Evolutionary conservation across 2,888 invertebrate species (phyloP), one percentile per base, ranked within the genome.

Genomic region (Torymus tubicola): DNA sequence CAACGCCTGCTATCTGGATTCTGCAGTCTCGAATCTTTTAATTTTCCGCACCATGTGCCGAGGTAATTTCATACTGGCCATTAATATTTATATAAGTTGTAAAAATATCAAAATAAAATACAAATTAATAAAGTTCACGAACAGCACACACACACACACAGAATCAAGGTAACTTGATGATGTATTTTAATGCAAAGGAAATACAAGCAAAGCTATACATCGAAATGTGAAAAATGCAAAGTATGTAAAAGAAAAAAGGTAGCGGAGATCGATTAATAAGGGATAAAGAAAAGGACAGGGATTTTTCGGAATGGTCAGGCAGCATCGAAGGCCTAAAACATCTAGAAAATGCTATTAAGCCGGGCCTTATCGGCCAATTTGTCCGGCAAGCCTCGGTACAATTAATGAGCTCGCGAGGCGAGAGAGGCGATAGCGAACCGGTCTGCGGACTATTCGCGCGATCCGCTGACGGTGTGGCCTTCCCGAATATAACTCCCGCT

Each of bases 341-440:
- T 85, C 81, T 84, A 85, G 85, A 85, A 88, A 87, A 87, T 85
- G 87, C 85, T 86, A 87, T 88, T 88, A 88, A 85, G 84, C 77
- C 65, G 31, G 68, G 78, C 83, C 85, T 85, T 88, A 88, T 87
- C 87, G 85, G 83, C 84, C 87, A 88, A 89, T 89, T 88, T 87
- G 87, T 88, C 87, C 83, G 81, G 81, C 80, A 82, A 85, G 84
- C 82, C 86, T 83, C 81, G 78, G 83, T 78, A 84, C 85, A 86
- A 87, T 87, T 87, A 87, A 87, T 87, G 87, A 84, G 86, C 86
- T 84, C 85, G 84, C 85, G 84, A 84, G 61, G 42, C 42, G 53
- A 82, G 83, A 83, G 13, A 80, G 69, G 82, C 85, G 85, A 86
- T 84, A 85, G 82, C 70, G 73, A 69, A 86, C 86, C 86, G 84